phyloP scores from a whole-genome alignment of 2,113 vertebrate species.

The Menura novaehollandiae region DNA sequence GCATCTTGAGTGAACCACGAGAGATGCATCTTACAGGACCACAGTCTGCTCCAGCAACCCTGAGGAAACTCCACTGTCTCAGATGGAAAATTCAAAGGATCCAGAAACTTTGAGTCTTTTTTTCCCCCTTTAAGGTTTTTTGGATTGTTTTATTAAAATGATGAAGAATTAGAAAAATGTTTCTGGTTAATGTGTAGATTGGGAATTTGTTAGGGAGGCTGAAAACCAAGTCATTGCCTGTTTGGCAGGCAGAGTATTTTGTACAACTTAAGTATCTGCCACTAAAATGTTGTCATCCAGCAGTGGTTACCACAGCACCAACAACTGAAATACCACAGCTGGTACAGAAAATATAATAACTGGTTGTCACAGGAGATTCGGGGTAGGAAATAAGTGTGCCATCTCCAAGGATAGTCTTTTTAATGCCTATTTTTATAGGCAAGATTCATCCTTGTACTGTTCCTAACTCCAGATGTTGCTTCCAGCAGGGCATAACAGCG shows the following conservation, averaged over 20 bases:
- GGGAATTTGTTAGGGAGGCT: neutral
- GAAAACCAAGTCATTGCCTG: neutral
- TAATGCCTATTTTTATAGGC: neutral
- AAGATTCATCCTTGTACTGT: neutral
- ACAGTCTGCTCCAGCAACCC: neutral
- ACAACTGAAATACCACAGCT: neutral
- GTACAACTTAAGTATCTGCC: neutral
- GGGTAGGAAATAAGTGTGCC: neutral
- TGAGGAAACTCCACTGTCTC: neutral
- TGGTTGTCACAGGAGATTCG: neutral
- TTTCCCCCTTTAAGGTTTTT: neutral
- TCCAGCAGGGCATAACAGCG: neutral
- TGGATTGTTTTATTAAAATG: neutral
- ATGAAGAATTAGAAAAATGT: neutral
- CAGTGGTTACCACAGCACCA: neutral
- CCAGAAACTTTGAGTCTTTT: neutral
- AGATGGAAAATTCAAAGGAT: neutral
- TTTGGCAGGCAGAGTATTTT: neutral
- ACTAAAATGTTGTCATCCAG: neutral
- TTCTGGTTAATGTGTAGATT: neutral
- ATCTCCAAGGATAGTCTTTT: neutral
- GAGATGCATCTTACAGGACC: neutral
- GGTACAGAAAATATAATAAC: neutral
- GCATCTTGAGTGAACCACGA: neutral
- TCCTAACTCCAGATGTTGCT: neutral